Evolutionary conservation across 2,113 vertebrate genomes (phyloP), one percentile per base, ranked within the genome.

Genomic region (Antennarius striatus): DNA sequence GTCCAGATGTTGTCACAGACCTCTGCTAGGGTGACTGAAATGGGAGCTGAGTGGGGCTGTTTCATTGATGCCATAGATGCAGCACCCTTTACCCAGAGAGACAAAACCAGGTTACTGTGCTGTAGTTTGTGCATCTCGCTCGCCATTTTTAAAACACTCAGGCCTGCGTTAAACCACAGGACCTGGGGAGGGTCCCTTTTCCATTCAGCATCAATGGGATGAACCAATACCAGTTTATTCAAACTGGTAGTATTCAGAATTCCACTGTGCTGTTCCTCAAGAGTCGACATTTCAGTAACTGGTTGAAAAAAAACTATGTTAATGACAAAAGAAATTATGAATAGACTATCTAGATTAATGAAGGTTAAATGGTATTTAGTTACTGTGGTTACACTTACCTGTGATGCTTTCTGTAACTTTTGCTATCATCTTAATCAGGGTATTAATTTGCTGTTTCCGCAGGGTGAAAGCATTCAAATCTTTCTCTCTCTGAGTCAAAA

Each of bases 401-500:
- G 73, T 65, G 59, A 93, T 77, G 47, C 67, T 76, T 45, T 91
- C 89, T 45, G 65, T 63, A n/a, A 92, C 87, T 71, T 91, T 92
- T 3, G 76, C 79, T 11, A 91, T 47, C 92, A 93, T 93, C 60
- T 92, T 92, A 17, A 93, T 85, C 50, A 93, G 85, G 2, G 82
- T 73, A 0, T 83, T 81, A 10, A 92, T 79, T 53, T 89, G 64
- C 54, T 68, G 13, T 32, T 28, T 86, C 28, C 83, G 79, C 67
- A 76, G 77, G 4, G 8, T 0, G 56, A 93, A 80, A 7, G 0
- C 32, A 3, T 71, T 28, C 7, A 85, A 0, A 5, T 93, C 91
- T 10, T 58, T 65, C 56, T 90, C 56, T 79, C 92, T 87, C 75
- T 80, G 86, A 63, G 62, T n/a, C 60, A 93, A 57, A 51, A 93